Evolutionary conservation across 2,113 vertebrate species (phyloP).

Genomic region (Onychostoma macrolepis): DNA sequence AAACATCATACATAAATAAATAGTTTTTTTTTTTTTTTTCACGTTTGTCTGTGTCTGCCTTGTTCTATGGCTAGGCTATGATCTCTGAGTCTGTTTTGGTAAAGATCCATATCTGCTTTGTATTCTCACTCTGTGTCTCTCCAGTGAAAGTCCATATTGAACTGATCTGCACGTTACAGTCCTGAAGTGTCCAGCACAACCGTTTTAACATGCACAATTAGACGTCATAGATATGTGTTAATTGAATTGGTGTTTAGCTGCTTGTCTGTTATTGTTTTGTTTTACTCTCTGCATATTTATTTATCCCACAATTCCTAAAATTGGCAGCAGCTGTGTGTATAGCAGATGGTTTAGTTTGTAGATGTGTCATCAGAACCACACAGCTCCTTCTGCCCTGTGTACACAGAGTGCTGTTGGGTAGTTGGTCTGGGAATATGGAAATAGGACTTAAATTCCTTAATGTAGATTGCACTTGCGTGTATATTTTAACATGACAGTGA

Average conservation of each 20-base stretch:
- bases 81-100: neutral
- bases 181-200: conserved; percentile 10
- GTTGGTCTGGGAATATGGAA: conserved; percentile 54
- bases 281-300: conserved; percentile 52
- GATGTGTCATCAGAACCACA: conserved; percentile 52
- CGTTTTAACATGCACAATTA: neutral
- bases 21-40: neutral
- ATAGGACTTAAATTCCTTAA: conserved; percentile 59
- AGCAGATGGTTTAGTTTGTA: conserved; percentile 60
- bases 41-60: neutral
- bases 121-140: no score
- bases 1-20: neutral
- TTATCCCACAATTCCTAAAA: conserved; percentile 52
- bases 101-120: neutral
- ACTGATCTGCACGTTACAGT: conserved; percentile 10
- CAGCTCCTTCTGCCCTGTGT: conserved; percentile 47
- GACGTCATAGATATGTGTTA: conserved; percentile 24
- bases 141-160: neutral
- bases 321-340: conserved; percentile 56
- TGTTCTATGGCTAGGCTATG: neutral
- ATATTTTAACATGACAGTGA: conserved; percentile 55
- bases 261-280: conserved; percentile 51
- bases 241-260: conserved; percentile 50
- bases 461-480: conserved; percentile 49
- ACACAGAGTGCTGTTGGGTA: conserved; percentile 49